phyloP scores from a whole-genome alignment of 2,888 invertebrate genomes.

The Lepidocyrtoides sp. region DNA sequence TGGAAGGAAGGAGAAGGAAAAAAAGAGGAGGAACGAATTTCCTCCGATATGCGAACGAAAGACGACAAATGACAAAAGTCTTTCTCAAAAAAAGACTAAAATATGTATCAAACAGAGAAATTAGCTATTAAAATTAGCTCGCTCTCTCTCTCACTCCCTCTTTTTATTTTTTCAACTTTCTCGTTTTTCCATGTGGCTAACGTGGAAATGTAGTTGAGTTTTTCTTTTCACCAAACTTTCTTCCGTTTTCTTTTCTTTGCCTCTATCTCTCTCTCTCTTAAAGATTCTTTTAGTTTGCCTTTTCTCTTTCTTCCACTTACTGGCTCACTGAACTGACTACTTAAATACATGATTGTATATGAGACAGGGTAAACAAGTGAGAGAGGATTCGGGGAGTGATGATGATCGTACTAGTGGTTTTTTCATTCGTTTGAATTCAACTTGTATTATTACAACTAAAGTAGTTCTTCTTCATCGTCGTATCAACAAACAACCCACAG shows the following conservation, averaged over 20 bases:
- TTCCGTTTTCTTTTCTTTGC: no score
- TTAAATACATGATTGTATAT: background rate
- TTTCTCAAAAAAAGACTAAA: conserved; percentile 46
- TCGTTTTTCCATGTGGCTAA: background rate
- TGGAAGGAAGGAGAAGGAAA: background rate
- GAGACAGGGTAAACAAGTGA: conserved; percentile 15
- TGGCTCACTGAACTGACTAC: background rate
- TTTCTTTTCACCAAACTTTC: conserved; percentile 26
- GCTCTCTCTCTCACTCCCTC: background rate
- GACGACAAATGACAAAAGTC: conserved; percentile 9
- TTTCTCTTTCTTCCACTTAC: background rate
- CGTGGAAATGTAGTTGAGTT: background rate
- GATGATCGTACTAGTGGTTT: background rate
- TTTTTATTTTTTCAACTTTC: background rate
- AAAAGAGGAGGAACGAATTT: no score
- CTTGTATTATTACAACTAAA: background rate
- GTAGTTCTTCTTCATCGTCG: background rate
- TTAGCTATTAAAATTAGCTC: conserved; percentile 58
- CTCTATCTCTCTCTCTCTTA: background rate
- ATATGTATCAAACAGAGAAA: conserved; percentile 50
- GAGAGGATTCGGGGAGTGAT: conserved; percentile 19
- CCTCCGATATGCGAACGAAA: no score
- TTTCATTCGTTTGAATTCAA: background rate
- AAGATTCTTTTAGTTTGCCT: background rate
- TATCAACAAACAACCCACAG: conserved; percentile 34